Evolutionary conservation across 2,888 invertebrate species (phyloP).

Genomic region (Zelleria hepariella): DNA sequence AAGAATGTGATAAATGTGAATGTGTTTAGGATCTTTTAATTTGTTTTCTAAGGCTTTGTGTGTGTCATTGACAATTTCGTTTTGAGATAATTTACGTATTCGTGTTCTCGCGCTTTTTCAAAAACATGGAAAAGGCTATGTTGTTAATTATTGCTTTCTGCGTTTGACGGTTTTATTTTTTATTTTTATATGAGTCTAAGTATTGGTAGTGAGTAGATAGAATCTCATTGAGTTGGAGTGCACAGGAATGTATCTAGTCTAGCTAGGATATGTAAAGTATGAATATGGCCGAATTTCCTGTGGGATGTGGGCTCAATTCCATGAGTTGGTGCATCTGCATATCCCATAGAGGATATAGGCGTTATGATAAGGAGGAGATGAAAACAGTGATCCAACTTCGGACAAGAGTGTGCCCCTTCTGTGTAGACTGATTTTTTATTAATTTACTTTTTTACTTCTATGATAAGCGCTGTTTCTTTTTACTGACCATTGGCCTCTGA

Average conservation of each 20-base stretch:
- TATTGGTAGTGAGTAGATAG: background rate
- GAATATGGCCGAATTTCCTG: conserved; percentile 13
- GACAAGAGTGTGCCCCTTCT: conserved; percentile 34
- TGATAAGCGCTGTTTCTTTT: conserved; percentile 22
- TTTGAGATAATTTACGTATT: background rate
- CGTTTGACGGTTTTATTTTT: background rate
- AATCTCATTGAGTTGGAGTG: background rate
- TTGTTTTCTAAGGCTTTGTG: background rate
- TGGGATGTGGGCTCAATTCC: background rate
- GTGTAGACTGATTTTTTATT: conserved; percentile 58
- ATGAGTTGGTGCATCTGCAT: background rate
- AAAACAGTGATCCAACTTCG: conserved; percentile 34
- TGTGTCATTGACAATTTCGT: background rate
- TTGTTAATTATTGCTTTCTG: background rate
- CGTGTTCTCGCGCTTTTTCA: background rate
- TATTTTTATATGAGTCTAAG: background rate
- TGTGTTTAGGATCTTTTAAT: background rate
- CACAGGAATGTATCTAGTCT: conserved; percentile 2
- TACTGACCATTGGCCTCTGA: background rate
- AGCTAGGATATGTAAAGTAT: background rate
- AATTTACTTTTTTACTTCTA: conserved; percentile 16
- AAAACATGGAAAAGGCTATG: background rate
- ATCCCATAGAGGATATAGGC: background rate
- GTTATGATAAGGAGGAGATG: background rate
- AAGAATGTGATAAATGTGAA: background rate